Base-by-base conservation (phyloP, 2,797 vertebrate genomes). In the Pristis pectinata region DNA sequence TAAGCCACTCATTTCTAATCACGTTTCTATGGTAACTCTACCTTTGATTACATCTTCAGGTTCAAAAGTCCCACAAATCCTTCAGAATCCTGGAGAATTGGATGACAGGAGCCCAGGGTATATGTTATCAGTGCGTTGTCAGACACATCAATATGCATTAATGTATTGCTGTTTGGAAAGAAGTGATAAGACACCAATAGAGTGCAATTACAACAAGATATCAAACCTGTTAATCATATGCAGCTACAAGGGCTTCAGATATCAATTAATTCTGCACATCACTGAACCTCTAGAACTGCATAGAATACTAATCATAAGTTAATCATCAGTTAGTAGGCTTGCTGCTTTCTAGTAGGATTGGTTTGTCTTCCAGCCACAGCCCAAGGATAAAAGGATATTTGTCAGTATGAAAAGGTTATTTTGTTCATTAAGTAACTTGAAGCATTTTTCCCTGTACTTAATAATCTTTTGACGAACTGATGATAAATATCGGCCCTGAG, bases 141-240 rank as follows among this genome's bases (percentile, higher is more conserved):
- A 94, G 92, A 34, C 92, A 76, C 92, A 94, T 94, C 92, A 94
- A 44, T 94, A 34, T 94, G 92, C 22, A 72, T 70, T 93, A 93
- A 93, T 93, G 67, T 64, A 74, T 53, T 74, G 49, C 92, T 93
- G 67, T 49, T 13, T 94, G 92, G 41, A 76, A 76, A 13, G 13
- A 74, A 74, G 13, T 76, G 92, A 94, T 94, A 94, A 94, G 92
- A 34, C 67, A 74, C 72, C 70, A 94, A 94, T 74, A 17, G 70
- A 74, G 30, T 94, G 92, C 74, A 44, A 76, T 94, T 94, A 93
- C 72, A 30, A 74, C 17, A 56, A 74, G 92, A 94, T 74, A 56
- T 94, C 70, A 93, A 94, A 56, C 67, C 67, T 74, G 92, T 49
- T 93, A 37, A 93, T 72, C 64, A 34, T 94, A 76, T 53, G 44